phyloP scores from a whole-genome alignment of 1,140 invertebrate genomes.

The Aphelinus certus region DNA sequence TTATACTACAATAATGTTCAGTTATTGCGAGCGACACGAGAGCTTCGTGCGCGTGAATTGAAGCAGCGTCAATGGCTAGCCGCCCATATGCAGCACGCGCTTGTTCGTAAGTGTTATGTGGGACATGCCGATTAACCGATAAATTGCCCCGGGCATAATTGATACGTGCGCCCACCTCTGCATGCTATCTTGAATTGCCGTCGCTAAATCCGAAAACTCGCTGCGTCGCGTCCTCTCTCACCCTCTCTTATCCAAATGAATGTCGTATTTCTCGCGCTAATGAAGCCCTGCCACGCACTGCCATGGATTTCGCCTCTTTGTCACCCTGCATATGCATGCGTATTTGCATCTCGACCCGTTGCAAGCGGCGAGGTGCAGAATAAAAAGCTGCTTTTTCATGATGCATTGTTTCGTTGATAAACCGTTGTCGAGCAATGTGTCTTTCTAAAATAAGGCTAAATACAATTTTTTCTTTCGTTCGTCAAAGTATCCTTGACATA shows the following conservation, averaged over 20 bases:
- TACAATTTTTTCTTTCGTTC: too few species aligned
- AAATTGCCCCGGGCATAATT: conserved; percentile 35
- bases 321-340: too few species aligned
- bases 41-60: neutral
- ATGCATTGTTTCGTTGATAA: too few species aligned
- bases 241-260: neutral
- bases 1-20: conserved; percentile 43
- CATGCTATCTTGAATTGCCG: conserved; percentile 29
- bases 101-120: conserved; percentile 37
- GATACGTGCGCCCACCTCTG: conserved; percentile 15
- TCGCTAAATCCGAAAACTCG: conserved; percentile 1
- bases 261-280: conserved; percentile 19
- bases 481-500: too few species aligned
- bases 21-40: conserved; percentile 25
- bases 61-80: too few species aligned
- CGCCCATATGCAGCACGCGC: neutral
- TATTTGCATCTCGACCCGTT: too few species aligned
- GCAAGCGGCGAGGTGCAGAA: too few species aligned
- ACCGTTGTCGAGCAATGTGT: too few species aligned
- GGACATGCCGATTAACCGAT: conserved; percentile 36
- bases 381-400: too few species aligned
- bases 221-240: neutral
- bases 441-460: too few species aligned
- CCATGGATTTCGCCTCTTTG: neutral
- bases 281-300: conserved; percentile 25